Conservation (phyloP, 2,888 invertebrate species). For the Drosophila fungiperda region DNA sequence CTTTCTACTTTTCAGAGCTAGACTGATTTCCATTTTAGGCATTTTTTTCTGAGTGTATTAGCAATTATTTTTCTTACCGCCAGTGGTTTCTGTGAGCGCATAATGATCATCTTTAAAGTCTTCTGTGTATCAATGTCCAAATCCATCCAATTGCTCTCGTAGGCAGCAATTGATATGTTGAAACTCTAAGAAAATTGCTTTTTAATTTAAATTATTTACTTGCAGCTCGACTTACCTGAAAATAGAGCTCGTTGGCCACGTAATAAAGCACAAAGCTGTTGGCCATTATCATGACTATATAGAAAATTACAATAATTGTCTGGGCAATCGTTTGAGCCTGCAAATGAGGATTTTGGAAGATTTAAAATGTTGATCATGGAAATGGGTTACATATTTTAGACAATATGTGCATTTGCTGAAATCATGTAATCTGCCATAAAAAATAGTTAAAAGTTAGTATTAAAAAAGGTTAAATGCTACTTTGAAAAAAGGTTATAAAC, state of each 20-base stretch:
- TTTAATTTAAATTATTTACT: background rate
- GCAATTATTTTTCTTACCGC: conserved; percentile 55
- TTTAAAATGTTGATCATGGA: background rate
- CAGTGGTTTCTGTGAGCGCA: conserved; percentile 75
- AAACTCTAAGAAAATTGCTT: conserved; percentile 56
- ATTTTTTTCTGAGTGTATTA: background rate
- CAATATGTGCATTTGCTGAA: background rate
- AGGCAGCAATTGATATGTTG: conserved; percentile 72
- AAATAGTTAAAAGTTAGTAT: too few relatives aligned
- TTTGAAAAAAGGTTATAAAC: background rate
- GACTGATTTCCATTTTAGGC: background rate
- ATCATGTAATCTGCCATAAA: background rate
- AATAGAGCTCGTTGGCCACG: conserved; percentile 77
- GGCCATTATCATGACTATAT: conserved; percentile 78
- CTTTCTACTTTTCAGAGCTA: background rate
- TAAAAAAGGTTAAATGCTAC: too few relatives aligned
- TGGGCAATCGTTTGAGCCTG: conserved; percentile 73
- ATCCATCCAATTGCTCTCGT: conserved; percentile 78
- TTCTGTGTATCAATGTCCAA: conserved; percentile 73
- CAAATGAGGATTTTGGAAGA: background rate
- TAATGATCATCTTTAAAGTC: conserved; percentile 69
- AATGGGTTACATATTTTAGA: background rate
- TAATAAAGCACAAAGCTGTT: conserved; percentile 77
- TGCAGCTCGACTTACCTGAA: conserved; percentile 50
- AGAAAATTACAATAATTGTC: conserved; percentile 67